Evolutionary conservation across 2,113 vertebrate species (phyloP).

Genomic region (Labrus mixtus): DNA sequence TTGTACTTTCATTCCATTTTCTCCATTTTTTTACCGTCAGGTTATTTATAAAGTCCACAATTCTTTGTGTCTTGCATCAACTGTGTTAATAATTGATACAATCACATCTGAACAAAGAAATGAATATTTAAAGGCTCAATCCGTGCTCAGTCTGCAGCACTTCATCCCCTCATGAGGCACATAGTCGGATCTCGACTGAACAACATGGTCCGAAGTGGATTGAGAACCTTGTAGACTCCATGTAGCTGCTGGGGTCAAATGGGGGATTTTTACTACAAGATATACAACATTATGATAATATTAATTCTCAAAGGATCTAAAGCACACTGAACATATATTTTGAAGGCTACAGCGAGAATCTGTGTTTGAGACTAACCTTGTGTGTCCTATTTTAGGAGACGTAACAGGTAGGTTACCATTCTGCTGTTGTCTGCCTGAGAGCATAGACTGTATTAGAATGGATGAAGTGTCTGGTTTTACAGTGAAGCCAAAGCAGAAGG

Average conservation of each 20-base stretch:
- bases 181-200: conserved; percentile 40
- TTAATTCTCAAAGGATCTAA: conserved; percentile 24
- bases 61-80: conserved; percentile 60
- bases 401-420: not conserved
- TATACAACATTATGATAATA: too few species aligned
- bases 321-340: not conserved
- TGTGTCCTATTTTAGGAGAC: not conserved
- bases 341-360: not conserved
- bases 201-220: conserved; percentile 4
- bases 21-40: conserved; percentile 44
- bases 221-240: conserved; percentile 34
- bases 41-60: conserved; percentile 75
- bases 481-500: not conserved
- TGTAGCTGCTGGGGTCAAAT: conserved; percentile 26
- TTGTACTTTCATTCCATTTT: conserved; percentile 38
- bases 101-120: conserved; percentile 79
- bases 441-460: not conserved
- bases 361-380: not conserved
- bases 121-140: conserved; percentile 77
- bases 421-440: not conserved
- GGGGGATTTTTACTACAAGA: not conserved
- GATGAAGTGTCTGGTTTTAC: not conserved
- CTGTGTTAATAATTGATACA: conserved; percentile 69
- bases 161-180: conserved; percentile 48
- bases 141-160: conserved; percentile 63